Evolutionary conservation across 2,113 vertebrate species (phyloP), one percentile per base, ranked within the genome.

Genomic region (Gopherus flavomarginatus): DNA sequence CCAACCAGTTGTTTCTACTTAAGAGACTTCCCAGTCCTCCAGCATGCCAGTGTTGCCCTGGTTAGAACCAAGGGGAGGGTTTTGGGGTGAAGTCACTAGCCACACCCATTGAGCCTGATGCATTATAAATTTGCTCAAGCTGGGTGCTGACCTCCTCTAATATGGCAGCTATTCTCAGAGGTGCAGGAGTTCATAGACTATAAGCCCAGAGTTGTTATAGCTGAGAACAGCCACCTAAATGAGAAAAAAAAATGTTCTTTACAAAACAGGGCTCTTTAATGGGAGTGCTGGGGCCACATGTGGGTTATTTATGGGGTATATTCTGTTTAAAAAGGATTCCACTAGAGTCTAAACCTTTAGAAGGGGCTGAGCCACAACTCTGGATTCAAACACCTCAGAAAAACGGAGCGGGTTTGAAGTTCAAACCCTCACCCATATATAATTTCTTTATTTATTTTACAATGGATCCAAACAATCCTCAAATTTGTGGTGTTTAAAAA

Each of bases 81-180:
- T 1, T 14, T 5, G 31, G 47, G 5, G 42, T 50, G 47, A 16
- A 78, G 38, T 75, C 85, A 42, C 47, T 11, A 47, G 24, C 57
- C 57, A 72, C 86, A 42, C 42, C 44, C n/a, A 75, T 5, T 22
- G 65, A 72, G 65, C 19, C n/a, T 5, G 8, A 38, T 47, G 11
- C 12, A 26, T 26, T 47, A 47, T 47, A 26, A 47, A 78, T 78
- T 78, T 78, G 75, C 42, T 44, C 11, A 47, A 47, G 27, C 11
- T 44, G 42, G 12, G 42, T 11, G 3, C 11, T 13, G 10, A 42
- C 5, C 8, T 49, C 49, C 75, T 47, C 5, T 2, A 6, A 12
- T 21, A 49, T 6, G 54, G 22, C 42, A 87, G 27, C 1, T 16
- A 2, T 6, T 90, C 81, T 10, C 44, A 50, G 0, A 0, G 81